Conservation (phyloP, 1,140 invertebrate genomes). For the Ooceraea biroi region DNA sequence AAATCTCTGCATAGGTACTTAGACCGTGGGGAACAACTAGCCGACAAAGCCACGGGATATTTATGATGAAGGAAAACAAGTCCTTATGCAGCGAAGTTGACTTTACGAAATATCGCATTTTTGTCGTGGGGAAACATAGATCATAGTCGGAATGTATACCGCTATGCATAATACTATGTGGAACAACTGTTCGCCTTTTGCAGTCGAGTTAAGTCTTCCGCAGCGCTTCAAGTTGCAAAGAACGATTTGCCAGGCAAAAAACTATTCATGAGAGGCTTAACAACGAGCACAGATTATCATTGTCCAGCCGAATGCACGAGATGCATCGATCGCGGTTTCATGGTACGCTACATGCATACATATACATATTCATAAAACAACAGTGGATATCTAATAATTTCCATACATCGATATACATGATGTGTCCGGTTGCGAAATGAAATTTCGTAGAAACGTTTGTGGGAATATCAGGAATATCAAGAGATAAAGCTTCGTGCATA, state of each 20-base stretch:
- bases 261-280: background rate
- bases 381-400: slow-evolving; percentile 19
- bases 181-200: background rate
- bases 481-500: slow-evolving; percentile 45
- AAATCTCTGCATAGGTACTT: slow-evolving; percentile 22
- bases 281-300: slow-evolving; percentile 28
- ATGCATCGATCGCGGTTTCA: slow-evolving; percentile 5
- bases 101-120: slow-evolving; percentile 16
- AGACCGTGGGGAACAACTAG: background rate
- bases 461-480: background rate
- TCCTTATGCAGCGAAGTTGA: slow-evolving; percentile 26
- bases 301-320: background rate
- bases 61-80: slow-evolving; percentile 34
- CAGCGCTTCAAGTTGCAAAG: background rate
- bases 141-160: slow-evolving; percentile 9
- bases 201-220: slow-evolving; percentile 1
- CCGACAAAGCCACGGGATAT: slow-evolving; percentile 25
- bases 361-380: slow-evolving; percentile 40
- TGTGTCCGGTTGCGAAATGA: slow-evolving; percentile 1
- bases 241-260: background rate
- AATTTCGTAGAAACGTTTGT: slow-evolving; percentile 44
- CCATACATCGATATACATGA: background rate
- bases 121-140: slow-evolving; percentile 24
- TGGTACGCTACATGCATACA: background rate
- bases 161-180: background rate